Base-by-base conservation (phyloP, 2,113 vertebrate genomes). In the Scolopax mira region DNA sequence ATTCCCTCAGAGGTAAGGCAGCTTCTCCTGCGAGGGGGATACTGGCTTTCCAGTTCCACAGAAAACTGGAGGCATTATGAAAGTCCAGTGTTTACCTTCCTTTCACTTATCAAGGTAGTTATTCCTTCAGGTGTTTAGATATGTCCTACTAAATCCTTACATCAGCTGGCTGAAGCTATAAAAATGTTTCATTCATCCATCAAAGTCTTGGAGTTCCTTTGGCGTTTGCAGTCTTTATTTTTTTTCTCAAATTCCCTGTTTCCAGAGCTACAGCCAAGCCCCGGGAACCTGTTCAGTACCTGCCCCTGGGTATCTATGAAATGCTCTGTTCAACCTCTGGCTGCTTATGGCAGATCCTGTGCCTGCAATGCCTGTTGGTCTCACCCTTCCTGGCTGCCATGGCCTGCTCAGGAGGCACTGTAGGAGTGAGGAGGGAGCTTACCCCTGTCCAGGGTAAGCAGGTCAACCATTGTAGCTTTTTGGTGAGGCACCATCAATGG, bases 11-110 rank as follows among this genome's bases (percentile, higher is more conserved):
- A 42, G 48, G 39, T 25, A 19, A 71, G 74, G 82, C 75, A 65
- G 37, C 23, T 37, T 58, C 51, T 88, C 44, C 77, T 67, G 33
- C 0, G 0, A 60, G 65, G 28, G 57, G 46, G 5, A 7, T 22
- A 2, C 30, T 57, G 81, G 33, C 86, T 79, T 66, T 52, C 22
- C 62, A 13, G 75, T 4, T 65, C 25, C 33, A 19, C 18, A n/a
- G 57, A 28, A 75, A 28, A n/a, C 3, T 0, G 0, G n/a, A 30
- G 65, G 31, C 1, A 0, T 69, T 37, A 27, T 33, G 57, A 51
- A n/a, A 62, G 58, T 18, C 46, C 44, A 30, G 9, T 11, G 3
- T 51, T 78, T 19, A 11, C 22, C 60, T 93, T n/a, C 33, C 57
- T 74, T 48, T 61, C 24, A 18, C 60, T 71, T 83, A 55, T 18